phyloP scores from a whole-genome alignment of 2,113 vertebrate genomes.

The Aviceda subcristata region DNA sequence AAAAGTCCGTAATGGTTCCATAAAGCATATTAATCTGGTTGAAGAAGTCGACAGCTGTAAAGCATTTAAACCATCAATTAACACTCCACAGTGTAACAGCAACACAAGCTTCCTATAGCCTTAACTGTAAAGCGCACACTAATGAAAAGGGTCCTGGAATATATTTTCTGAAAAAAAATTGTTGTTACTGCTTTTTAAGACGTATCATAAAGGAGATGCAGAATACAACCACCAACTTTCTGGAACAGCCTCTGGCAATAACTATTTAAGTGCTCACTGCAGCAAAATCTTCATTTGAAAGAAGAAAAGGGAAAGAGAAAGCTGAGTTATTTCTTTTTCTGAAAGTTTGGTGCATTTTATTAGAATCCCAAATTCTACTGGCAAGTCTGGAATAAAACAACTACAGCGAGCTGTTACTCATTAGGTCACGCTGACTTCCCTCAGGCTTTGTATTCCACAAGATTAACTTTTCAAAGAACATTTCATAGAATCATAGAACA shows the following conservation, averaged over 20 bases:
- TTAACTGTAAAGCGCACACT: background rate
- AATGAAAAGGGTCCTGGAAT: background rate
- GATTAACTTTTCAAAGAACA: background rate
- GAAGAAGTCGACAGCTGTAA: conserved; percentile 87
- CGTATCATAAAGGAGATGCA: background rate
- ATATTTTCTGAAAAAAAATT: background rate
- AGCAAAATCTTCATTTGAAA: background rate
- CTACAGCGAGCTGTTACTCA: background rate
- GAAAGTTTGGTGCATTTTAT: background rate
- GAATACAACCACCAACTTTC: background rate
- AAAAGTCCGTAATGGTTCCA: conserved; percentile 88
- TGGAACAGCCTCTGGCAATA: background rate
- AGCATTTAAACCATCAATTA: background rate
- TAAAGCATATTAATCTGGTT: conserved; percentile 92
- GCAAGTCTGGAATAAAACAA: background rate
- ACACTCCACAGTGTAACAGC: background rate
- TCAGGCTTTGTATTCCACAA: background rate
- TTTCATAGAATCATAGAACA: background rate
- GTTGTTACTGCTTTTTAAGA: background rate
- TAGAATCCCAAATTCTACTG: background rate
- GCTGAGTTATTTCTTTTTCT: background rate
- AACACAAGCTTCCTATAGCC: background rate
- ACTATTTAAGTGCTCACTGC: background rate
- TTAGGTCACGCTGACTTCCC: background rate
- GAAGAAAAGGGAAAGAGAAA: background rate